A percentile compares a stretch with the other conserved stretches of the same genome.
phyloP scores from a whole-genome alignment of 2,113 vertebrate genomes.

The Cavia porcellus region DNA sequence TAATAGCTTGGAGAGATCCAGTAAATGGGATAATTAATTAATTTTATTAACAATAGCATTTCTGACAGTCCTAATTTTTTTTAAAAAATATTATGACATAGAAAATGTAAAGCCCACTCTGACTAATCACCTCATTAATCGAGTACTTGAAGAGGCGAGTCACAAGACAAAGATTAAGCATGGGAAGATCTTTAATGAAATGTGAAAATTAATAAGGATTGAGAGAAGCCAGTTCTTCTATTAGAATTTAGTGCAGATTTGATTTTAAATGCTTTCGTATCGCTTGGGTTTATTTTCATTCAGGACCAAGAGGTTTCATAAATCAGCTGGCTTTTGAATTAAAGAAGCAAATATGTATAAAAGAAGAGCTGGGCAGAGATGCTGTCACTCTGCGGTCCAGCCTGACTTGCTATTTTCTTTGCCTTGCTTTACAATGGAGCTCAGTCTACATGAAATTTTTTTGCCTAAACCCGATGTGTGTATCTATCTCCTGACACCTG shows the following conservation, averaged over 20 bases:
- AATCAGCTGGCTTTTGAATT: neutral
- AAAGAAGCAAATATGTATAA: neutral
- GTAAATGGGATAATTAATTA: conserved; percentile 39
- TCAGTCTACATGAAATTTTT: neutral
- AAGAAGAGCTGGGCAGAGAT: neutral
- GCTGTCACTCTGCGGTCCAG: neutral
- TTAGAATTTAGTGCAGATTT: neutral
- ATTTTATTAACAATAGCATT: conserved; percentile 9
- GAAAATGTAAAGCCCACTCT: conserved; percentile 31
- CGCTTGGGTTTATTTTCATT: neutral
- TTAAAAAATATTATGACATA: neutral
- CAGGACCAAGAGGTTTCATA: neutral
- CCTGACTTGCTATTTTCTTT: fast-evolving
- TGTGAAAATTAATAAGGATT: conserved; percentile 49
- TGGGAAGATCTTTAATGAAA: conserved; percentile 49
- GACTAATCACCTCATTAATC: conserved; percentile 65
- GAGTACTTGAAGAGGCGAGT: conserved; percentile 10
- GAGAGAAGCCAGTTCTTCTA: neutral
- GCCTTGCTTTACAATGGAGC: neutral
- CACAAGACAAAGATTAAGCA: conserved; percentile 6
- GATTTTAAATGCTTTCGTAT: neutral
- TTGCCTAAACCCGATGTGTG: neutral
- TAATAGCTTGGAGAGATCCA: neutral
- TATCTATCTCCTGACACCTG: neutral
- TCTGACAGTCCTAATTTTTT: conserved; percentile 37